Evolutionary conservation across 2,888 invertebrate genomes (phyloP).

Genomic region (Macrophya alboannulata): DNA sequence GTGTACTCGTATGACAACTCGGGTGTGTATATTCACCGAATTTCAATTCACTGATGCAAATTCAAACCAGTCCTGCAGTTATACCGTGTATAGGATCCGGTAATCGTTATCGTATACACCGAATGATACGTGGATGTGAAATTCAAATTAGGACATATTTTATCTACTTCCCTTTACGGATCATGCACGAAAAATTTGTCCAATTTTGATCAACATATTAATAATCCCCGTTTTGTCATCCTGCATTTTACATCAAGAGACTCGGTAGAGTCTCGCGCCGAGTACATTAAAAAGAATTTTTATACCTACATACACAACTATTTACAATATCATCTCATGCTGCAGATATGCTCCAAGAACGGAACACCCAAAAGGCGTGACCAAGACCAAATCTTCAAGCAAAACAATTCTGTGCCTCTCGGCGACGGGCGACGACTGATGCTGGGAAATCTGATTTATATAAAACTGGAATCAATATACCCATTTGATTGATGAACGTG

Average conservation of each 20-base stretch:
- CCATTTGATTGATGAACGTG: too few species aligned
- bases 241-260: too few species aligned
- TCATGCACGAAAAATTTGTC: neutral
- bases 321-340: neutral
- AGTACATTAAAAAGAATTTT: too few species aligned
- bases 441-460: neutral
- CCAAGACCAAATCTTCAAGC: neutral
- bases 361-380: neutral
- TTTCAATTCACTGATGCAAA: slow-evolving; percentile 41
- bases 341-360: neutral
- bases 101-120: neutral
- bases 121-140: neutral
- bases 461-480: neutral
- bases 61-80: neutral
- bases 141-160: neutral
- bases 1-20: slow-evolving; percentile 4
- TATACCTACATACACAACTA: neutral
- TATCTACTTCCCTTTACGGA: neutral
- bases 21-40: slow-evolving; percentile 19
- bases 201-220: neutral
- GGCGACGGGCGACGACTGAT: slow-evolving; percentile 7
- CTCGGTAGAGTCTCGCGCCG: too few species aligned
- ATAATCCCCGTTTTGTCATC: too few species aligned
- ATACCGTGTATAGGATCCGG: slow-evolving; percentile 1
- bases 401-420: neutral